phyloP scores from a whole-genome alignment of 2,113 vertebrate species.

The Hassar affinis region DNA sequence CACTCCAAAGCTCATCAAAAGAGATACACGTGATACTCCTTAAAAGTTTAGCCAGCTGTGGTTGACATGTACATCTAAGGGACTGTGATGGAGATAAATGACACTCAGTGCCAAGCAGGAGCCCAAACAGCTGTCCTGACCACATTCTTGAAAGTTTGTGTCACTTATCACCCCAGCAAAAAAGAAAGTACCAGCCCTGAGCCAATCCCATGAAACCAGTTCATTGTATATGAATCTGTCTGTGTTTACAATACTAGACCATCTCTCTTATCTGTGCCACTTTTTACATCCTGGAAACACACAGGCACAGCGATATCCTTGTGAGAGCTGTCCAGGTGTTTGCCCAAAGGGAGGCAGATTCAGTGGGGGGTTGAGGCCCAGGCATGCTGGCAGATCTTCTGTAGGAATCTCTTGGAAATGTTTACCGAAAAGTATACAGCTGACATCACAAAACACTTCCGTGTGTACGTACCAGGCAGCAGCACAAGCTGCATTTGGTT shows the following conservation, averaged over 20 bases:
- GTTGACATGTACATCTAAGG: slow-evolving; percentile 17
- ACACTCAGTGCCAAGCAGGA: background rate
- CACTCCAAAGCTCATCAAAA: slow-evolving; percentile 33
- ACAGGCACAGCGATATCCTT: slow-evolving; percentile 26
- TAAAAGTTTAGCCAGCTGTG: background rate
- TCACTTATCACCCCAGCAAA: slow-evolving; percentile 7
- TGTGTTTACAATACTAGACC: slow-evolving; percentile 24
- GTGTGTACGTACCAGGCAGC: background rate
- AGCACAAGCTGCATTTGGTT: background rate
- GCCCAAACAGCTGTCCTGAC: slow-evolving; percentile 24
- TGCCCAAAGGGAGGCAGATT: slow-evolving; percentile 49
- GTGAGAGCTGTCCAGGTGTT: slow-evolving; percentile 52
- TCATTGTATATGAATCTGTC: slow-evolving; percentile 9
- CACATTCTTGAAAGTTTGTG: background rate
- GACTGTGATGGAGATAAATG: slow-evolving; percentile 25
- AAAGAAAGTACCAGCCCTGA: slow-evolving; percentile 10
- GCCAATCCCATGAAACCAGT: background rate
- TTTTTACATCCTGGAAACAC: slow-evolving; percentile 25
- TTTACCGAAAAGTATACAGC: slow-evolving; percentile 1
- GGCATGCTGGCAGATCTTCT: slow-evolving; percentile 32
- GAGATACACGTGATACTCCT: slow-evolving; percentile 22
- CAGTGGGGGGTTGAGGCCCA: slow-evolving; percentile 16
- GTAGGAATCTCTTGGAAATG: slow-evolving; percentile 7
- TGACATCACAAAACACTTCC: slow-evolving; percentile 18
- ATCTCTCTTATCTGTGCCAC: slow-evolving; percentile 17